Percentiles rank a stretch among this genome's conserved stretches.
Conservation (phyloP, 2,113 vertebrate genomes). For the Ellobius talpinus region DNA sequence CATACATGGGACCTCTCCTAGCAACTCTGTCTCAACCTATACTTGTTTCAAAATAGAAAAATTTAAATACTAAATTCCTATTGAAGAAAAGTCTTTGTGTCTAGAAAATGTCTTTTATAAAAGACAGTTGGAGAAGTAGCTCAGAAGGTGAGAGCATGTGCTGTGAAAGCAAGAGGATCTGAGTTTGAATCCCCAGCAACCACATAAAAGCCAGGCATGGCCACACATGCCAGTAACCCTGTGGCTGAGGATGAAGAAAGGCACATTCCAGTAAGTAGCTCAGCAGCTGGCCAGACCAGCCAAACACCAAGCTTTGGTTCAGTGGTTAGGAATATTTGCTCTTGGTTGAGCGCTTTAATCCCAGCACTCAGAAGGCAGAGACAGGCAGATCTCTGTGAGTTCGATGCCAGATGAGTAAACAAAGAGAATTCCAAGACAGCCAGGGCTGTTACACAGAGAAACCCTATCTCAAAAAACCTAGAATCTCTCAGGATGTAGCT, state of each 20-base stretch:
- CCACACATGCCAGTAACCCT: not conserved
- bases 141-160: not conserved
- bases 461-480: no score
- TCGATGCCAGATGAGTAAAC: not conserved
- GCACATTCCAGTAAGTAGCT: not conserved
- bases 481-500: not conserved
- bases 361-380: not conserved
- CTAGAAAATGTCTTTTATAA: not conserved
- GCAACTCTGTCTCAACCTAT: not conserved
- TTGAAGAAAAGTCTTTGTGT: not conserved
- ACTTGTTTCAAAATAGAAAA: not conserved
- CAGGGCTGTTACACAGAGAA: not conserved
- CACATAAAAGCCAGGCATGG: not conserved
- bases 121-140: not conserved
- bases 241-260: not conserved
- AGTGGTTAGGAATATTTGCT: not conserved
- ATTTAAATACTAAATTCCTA: not conserved
- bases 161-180: not conserved
- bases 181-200: not conserved
- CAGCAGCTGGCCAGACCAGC: not conserved
- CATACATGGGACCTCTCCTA: not conserved
- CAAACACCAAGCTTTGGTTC: no score
- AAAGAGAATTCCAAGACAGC: not conserved
- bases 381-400: not conserved
- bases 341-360: not conserved